Base-by-base conservation (phyloP, 2,113 vertebrate genomes). In the Seriola rivoliana region DNA sequence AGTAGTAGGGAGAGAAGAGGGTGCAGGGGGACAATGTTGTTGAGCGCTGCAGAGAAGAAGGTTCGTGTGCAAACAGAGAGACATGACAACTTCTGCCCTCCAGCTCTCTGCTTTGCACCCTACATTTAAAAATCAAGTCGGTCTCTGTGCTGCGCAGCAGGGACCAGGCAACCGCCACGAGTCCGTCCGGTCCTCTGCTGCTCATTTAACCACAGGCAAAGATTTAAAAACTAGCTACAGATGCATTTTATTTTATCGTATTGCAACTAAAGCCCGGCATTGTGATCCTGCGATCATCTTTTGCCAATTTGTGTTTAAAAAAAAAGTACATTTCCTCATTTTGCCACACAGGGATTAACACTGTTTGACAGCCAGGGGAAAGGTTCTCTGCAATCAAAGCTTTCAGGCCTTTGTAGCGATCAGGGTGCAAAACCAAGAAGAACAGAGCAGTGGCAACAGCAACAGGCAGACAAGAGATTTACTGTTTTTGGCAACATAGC, bases 21-120 rank as follows among this genome's bases (percentile, higher is more conserved):
- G 92, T 94, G 93, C 92, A 92, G 94, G 92, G 93, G 92, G 89
- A 93, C 90, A 94, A 93, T 92, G 95, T 91, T 94, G 94, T 95
- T 94, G 93, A 94, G 91, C 88, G 69, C 93, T 94, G 94, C 89
- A 94, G 92, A 94, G 78, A 90, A 92, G 91, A 93, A 85, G 89
- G 92, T 94, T 93, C 81, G 57, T 68, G 88, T 94, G 94, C 94
- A 95, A 89, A 95, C 91, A 94, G 93, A 94, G 89, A 94, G 90
- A 93, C 93, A 92, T 95, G 93, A 95, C 94, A 93, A 94, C 88
- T 89, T 94, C 91, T 93, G 91, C 91, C 92, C 92, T 95, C 85
- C 80, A 89, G 91, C 89, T 85, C 89, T 93, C 88, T 79, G 93
- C 87, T 91, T 93, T 93, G 93, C 93, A 93, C 94, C 93, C 90